These are phyloP conservation scores for Acipenser ruthenus DNA, from an alignment of 2,797 vertebrate genomes.

Conservation along the genomic window DNA sequence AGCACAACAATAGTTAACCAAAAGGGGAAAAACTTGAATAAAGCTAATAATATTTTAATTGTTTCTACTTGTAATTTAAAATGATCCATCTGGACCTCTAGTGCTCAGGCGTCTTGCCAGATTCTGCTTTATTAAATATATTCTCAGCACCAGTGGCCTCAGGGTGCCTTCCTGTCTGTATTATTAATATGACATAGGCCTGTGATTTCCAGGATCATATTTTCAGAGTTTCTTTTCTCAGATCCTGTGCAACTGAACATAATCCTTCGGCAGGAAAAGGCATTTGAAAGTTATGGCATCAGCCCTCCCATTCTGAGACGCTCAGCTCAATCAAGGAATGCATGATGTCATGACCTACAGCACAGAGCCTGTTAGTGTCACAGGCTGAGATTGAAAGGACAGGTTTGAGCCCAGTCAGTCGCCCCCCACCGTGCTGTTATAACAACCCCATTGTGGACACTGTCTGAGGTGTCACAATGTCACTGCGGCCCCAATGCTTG, in stretches of 20 bases:
- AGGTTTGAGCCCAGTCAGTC: background rate
- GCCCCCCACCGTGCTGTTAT: background rate
- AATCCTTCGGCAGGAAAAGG: slow-evolving; percentile 37
- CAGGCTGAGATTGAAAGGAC: background rate
- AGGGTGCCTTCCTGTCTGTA: slow-evolving; percentile 39
- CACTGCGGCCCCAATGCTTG: background rate
- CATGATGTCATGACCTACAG: slow-evolving; percentile 15
- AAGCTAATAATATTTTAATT: slow-evolving; percentile 30
- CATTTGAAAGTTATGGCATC: slow-evolving; percentile 25
- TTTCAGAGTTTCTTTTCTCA: slow-evolving; percentile 40
- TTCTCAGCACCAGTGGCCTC: slow-evolving; percentile 29
- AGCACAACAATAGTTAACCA: slow-evolving; percentile 29
- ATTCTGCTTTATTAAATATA: slow-evolving; percentile 33
- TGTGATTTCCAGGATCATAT: slow-evolving; percentile 37
- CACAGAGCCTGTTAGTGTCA: background rate
- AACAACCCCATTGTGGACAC: slow-evolving; percentile 1
- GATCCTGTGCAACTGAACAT: slow-evolving; percentile 37
- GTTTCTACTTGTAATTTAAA: slow-evolving; percentile 41
- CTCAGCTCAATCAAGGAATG: slow-evolving; percentile 29
- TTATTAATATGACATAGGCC: slow-evolving; percentile 37
- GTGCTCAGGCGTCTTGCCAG: slow-evolving; percentile 25
- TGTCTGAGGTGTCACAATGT: slow-evolving; percentile 3
- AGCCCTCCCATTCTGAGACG: slow-evolving; percentile 25
- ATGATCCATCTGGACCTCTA: slow-evolving; percentile 29
- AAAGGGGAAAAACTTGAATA: slow-evolving; percentile 25